Base-by-base conservation (phyloP, 2,888 invertebrate genomes). In the Drosophila subsilvestris region DNA sequence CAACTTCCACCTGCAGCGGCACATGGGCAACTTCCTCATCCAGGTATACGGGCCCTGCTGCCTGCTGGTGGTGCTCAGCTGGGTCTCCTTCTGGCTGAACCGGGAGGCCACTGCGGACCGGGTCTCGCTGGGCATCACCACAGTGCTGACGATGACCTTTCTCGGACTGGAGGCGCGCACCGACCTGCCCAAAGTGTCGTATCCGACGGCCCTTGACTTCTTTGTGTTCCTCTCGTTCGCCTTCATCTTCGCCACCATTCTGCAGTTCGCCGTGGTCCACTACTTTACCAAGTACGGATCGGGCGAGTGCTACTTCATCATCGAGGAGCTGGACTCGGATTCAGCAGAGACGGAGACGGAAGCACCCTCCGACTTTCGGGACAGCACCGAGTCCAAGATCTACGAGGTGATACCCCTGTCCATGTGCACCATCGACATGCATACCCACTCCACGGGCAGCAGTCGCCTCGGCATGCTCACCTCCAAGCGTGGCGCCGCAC, bases 21-120 rank as follows among this genome's bases (percentile, higher is more conserved):
- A 96, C 91, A 96, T 96, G 94, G 97, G 97, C n/a, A 96, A 96
- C 91, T 97, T 97, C 90, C 93, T 97, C 47, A 96, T 97, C 80
- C 97, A 97, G 93, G 96, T 97, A 10, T 97, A 97, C 90, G 95
- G 96, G 0, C 97, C 97, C 0, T 97, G 97, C 86, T 95, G 96
- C 48, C 93, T 97, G 53, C 93, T 97, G 17, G 97, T 97, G 3
- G 95, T 97, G n/a, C 93, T 97, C 5, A 96, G 96, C 1, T 97
- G 97, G 97, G 96, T 97, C 1, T 96, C 96, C 3, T 96, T 96
- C 89, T 97, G 96, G 96, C 93, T 97, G 45, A 97, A 97, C 92
- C 93, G 96, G 61, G 97, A 97, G 91, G 97, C 97, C 0, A 96
- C 92, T 0, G 96, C 96, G 0, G 97, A 97, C 90, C 93, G 97